These are phyloP conservation scores for Myotis lucifugus DNA, from an alignment of 2,113 vertebrate genomes.

Conservation along the genomic window DNA sequence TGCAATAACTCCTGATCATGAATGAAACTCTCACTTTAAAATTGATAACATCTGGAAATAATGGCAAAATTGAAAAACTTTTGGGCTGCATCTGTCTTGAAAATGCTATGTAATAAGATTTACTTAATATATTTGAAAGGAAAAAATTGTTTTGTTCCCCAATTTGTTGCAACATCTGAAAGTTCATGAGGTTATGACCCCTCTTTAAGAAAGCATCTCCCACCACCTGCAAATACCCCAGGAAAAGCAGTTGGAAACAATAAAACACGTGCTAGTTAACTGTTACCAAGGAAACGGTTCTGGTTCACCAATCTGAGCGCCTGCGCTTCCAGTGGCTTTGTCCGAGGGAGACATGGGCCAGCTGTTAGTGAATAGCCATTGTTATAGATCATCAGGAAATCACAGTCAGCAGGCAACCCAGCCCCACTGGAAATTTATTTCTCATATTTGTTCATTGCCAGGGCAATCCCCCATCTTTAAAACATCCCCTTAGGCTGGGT, in stretches of 20 bases:
- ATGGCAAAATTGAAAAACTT: slow-evolving; percentile 76
- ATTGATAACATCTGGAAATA: slow-evolving; percentile 83
- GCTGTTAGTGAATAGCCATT: slow-evolving; percentile 89
- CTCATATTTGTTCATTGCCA: slow-evolving; percentile 72
- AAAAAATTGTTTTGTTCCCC: slow-evolving; percentile 85
- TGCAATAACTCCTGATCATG: slow-evolving; percentile 59
- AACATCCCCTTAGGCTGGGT: slow-evolving; percentile 59
- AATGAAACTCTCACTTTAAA: slow-evolving; percentile 73
- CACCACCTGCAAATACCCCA: slow-evolving; percentile 89
- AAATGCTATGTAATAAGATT: slow-evolving; percentile 86
- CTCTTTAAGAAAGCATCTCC: slow-evolving; percentile 86
- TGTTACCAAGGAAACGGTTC: slow-evolving; percentile 91
- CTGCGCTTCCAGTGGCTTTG: slow-evolving; percentile 85
- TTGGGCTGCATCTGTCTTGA: slow-evolving; percentile 80
- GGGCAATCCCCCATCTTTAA: slow-evolving; percentile 61
- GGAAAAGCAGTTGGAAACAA: slow-evolving; percentile 91
- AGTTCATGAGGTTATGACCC: slow-evolving; percentile 91
- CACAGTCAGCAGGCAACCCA: slow-evolving; percentile 80
- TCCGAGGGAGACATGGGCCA: slow-evolving; percentile 87
- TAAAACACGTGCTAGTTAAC: slow-evolving; percentile 93
- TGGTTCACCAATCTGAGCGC: slow-evolving; percentile 87
- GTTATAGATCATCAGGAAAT: slow-evolving; percentile 85
- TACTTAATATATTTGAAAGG: slow-evolving; percentile 86
- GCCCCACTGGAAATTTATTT: slow-evolving; percentile 76
- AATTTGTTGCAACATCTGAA: slow-evolving; percentile 93